phyloP scores from a whole-genome alignment of 1,140 invertebrate species.

The Teleogryllus occipitalis region DNA sequence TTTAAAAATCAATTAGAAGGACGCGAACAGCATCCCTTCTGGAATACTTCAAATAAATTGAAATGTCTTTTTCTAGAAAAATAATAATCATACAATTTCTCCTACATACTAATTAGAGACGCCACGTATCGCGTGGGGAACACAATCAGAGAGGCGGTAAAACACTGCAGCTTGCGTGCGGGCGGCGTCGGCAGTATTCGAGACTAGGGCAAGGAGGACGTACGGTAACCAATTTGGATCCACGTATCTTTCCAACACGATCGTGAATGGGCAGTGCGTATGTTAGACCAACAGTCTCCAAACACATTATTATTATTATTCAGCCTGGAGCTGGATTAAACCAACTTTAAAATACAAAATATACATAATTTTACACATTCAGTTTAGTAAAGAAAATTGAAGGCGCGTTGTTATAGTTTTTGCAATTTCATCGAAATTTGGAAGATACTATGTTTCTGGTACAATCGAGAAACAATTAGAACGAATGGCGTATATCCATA shows the following conservation, averaged over 20 bases:
- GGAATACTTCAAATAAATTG: neutral
- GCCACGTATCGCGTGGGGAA: neutral
- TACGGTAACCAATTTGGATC: neutral
- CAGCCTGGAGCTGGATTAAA: no score
- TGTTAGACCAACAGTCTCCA: no score
- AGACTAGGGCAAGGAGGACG: neutral
- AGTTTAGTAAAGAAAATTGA: no score
- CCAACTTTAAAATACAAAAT: no score
- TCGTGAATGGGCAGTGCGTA: no score
- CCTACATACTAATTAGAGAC: neutral
- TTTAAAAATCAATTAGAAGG: constrained; percentile 1
- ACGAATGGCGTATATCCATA: no score
- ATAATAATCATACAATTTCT: neutral
- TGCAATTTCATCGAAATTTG: no score
- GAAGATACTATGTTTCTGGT: no score
- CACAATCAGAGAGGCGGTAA: neutral
- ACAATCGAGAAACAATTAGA: no score
- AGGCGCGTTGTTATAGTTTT: no score
- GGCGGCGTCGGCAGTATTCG: neutral
- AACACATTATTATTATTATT: no score
- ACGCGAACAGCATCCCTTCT: neutral
- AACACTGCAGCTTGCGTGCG: neutral
- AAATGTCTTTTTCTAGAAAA: neutral
- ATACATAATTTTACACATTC: no score
- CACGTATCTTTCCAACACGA: neutral